Evolutionary conservation across 2,888 invertebrate species (phyloP), one percentile per base, ranked within the genome.

Genomic region (Meiosimyza decipiens): DNA sequence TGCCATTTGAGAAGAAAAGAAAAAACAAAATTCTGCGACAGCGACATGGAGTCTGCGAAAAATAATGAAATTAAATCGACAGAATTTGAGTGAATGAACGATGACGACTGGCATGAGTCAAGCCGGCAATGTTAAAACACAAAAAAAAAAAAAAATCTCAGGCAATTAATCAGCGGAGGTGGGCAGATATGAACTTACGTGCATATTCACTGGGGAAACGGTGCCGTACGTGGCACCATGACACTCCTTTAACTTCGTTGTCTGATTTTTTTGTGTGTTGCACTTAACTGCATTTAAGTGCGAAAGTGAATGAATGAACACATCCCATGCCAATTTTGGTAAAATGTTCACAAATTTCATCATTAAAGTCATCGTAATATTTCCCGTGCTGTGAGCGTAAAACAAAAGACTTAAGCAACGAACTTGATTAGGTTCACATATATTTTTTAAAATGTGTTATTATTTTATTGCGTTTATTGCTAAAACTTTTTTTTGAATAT

Each of bases 131-230:
- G 59, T 49, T 11, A 13, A 16, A 69, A 59, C 51, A 59, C 60
- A 40, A 28, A 62, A 62, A 62, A 60, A 40, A 28, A 62, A 62
- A 70, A 67, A 73, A 71, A 73, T 73, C 40, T 40, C 70, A 67
- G 67, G 33, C 71, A 68, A 75, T 75, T 73, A 75, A 75, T 75
- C 75, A 75, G 71, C 73, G 71, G 72, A 59, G 60, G 55, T 52
- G 60, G 69, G 63, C 63, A 40, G 22, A 47, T 22, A 22, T 69
- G 51, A 13, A 52, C 33, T 33, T 51, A 51, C 55, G 55, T 67
- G 67, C 12, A 40, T 40, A 40, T 9, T 9, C 40, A 40, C 40
- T 40, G 40, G 6, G 40, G 40, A 40, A 40, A 6, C 40, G 9
- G 1, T 40, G 9, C 40, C 9, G 40, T 40, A 40, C 40, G 40